Conservation (phyloP, 1,140 invertebrate genomes). For the Thaumatotibia leucotreta region DNA sequence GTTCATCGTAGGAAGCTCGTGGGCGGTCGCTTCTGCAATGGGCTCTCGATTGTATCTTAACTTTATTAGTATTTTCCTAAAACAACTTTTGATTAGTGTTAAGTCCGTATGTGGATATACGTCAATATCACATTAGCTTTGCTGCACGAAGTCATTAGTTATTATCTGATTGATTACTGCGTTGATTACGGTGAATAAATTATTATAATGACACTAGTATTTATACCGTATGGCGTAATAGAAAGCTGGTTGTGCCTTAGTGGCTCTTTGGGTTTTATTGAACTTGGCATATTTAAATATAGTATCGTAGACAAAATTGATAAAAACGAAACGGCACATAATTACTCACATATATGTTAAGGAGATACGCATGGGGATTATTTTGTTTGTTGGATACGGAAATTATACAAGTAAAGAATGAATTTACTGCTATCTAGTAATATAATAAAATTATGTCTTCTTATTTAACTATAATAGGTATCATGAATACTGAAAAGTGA, state of each 20-base stretch:
- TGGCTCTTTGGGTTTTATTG: not conserved
- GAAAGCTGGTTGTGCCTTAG: not conserved
- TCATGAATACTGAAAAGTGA: no score
- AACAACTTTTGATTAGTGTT: conserved; percentile 8
- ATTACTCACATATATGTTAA: no score
- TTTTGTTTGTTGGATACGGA: no score
- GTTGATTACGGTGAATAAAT: conserved; percentile 8
- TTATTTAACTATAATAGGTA: no score
- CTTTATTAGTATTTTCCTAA: not conserved
- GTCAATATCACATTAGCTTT: not conserved
- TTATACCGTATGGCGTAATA: conserved; percentile 7
- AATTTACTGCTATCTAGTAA: no score
- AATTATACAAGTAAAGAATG: no score
- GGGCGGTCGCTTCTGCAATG: not conserved
- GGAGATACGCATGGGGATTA: no score
- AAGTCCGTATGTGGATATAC: not conserved
- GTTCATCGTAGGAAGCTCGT: not conserved
- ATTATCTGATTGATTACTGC: not conserved
- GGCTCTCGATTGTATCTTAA: not conserved
- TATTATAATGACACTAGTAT: not conserved
- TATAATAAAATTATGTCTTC: no score
- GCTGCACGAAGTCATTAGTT: not conserved
- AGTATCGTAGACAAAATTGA: no score
- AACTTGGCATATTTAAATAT: not conserved
- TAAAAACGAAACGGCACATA: no score